Conservation (phyloP, 2,113 vertebrate species). For the Leptobrachium leishanense region DNA sequence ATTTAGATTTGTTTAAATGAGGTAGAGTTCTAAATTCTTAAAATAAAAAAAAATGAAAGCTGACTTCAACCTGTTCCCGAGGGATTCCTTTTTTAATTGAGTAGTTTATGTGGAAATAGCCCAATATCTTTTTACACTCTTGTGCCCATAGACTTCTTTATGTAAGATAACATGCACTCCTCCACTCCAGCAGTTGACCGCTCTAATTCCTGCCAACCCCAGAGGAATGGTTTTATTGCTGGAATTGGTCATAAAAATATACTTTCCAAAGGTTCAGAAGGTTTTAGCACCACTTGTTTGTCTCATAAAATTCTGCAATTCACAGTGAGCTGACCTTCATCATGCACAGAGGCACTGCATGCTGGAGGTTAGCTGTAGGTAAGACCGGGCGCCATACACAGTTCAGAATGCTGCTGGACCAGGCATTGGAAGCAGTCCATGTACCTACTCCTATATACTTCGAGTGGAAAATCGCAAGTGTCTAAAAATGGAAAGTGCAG, state of each 20-base stretch:
- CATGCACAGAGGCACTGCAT: slow-evolving; percentile 12
- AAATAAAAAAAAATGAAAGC: background rate
- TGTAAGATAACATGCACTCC: slow-evolving; percentile 14
- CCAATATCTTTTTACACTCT: slow-evolving; percentile 1
- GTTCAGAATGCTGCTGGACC: background rate
- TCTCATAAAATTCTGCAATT: slow-evolving; percentile 36
- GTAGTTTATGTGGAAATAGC: background rate
- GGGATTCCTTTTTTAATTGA: background rate
- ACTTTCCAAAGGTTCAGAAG: slow-evolving; percentile 31
- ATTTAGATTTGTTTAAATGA: background rate
- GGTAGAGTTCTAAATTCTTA: background rate
- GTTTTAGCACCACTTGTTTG: slow-evolving; percentile 32
- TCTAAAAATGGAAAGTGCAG: too few relatives aligned
- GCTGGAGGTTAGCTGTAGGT: slow-evolving; percentile 28
- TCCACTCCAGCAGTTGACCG: slow-evolving; percentile 4
- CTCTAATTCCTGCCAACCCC: slow-evolving; percentile 15
- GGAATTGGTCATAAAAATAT: slow-evolving; percentile 29
- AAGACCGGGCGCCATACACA: background rate
- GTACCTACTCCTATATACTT: too few relatives aligned
- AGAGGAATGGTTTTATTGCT: slow-evolving; percentile 21
- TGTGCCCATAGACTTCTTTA: slow-evolving; percentile 1
- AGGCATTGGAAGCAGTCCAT: background rate
- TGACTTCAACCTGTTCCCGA: background rate
- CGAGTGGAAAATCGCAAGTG: too few relatives aligned
- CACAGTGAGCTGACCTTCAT: slow-evolving; percentile 28